These are phyloP conservation scores for Oceanites oceanicus DNA, from an alignment of 2,113 vertebrate species.

Conservation along the genomic window DNA sequence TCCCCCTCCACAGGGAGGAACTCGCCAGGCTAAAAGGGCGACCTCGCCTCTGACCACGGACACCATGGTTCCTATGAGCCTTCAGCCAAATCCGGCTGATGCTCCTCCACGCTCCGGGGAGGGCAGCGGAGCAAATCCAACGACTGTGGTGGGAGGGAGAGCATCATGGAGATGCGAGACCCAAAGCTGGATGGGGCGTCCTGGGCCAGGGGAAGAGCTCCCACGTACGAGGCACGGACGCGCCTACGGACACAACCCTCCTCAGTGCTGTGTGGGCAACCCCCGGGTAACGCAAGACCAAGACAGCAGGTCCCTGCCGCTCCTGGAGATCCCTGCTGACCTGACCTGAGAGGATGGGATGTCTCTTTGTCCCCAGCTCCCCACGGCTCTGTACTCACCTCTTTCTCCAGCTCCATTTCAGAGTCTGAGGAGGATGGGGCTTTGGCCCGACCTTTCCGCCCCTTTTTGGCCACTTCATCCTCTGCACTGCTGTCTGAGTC, in stretches of 20 bases:
- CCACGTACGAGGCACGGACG: fast-evolving
- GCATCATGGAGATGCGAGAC: neutral
- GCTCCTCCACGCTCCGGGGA: neutral
- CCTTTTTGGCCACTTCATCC: conserved; percentile 83
- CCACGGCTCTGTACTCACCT: conserved; percentile 7
- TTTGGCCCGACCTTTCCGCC: conserved; percentile 80
- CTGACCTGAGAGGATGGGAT: neutral
- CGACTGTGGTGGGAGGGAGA: neutral
- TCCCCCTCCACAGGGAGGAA: neutral
- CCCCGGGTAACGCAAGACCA: neutral
- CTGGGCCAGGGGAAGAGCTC: neutral
- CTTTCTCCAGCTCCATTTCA: conserved; percentile 76
- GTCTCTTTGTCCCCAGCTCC: neutral
- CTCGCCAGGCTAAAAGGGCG: neutral
- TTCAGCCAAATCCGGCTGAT: neutral
- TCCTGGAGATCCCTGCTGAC: neutral
- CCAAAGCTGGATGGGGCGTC: neutral
- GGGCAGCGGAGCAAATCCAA: fast-evolving
- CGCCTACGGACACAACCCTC: neutral
- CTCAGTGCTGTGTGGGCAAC: neutral
- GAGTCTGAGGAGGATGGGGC: conserved; percentile 85
- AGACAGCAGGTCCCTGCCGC: neutral
- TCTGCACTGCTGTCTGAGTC: conserved; percentile 80
- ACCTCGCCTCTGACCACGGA: neutral
- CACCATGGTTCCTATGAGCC: neutral